Evolutionary conservation across 2,113 vertebrate species (phyloP), one percentile per base, ranked within the genome.

Genomic region (Lasiurus cinereus): DNA sequence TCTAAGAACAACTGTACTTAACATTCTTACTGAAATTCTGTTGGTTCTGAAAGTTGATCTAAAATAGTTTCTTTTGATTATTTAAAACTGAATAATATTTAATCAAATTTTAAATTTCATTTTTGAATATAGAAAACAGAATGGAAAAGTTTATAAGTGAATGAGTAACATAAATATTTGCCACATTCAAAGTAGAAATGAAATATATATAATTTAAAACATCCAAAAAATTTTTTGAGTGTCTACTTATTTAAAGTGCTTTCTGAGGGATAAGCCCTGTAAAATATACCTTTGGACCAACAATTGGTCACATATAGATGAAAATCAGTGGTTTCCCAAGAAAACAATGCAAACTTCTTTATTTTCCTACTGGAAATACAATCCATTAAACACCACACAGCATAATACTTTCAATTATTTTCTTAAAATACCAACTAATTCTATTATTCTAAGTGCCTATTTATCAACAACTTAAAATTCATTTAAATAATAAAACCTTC

Each of bases 341-440:
- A 87, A 85, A 29, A 85, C 11, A 73, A 50, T 70, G 16, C 24
- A 89, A 43, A 87, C 83, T 78, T 36, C 31, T 29, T 50, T 80
- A 36, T 85, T 83, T 95, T 95, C 66, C 13, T 94, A 9, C 4
- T 43, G 16, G n/a, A 67, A 93, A 59, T 31, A 52, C 3, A 91
- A 72, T 70, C 48, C 5, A 16, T 50, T 89, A 91, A 89, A 88
- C 22, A 33, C 3, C 15, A 18, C 31, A 78, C 50, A 69, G 2
- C 6, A 22, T 70, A 91, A 14, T 31, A 50, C 6, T 24, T 79
- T 85, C 27, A 70, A 46, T 76, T 94, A 84, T 70, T 92, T 96
- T 93, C 48, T 88, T 74, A 90, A 48, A 80, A 56, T 80, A 64
- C 72, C 39, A 73, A 92, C 31, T 93, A 64, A 33, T 89, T 95